These are phyloP conservation scores for Mythimna loreyi DNA, from an alignment of 2,888 invertebrate genomes.

Conservation along the genomic window DNA sequence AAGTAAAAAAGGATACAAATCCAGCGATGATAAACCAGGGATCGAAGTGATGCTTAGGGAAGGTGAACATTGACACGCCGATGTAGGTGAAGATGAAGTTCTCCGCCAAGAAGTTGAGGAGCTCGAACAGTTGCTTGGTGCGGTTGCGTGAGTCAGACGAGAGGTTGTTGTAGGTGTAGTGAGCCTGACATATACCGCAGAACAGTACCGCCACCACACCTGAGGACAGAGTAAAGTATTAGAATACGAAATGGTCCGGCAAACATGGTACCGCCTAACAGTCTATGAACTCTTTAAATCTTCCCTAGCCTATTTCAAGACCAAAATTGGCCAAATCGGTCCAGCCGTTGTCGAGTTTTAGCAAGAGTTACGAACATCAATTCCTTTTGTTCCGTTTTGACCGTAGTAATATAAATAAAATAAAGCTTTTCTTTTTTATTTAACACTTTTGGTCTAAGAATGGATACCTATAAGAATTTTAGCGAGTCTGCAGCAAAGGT, in stretches of 20 bases:
- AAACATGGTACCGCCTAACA: too few relatives aligned
- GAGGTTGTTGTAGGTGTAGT: conserved; percentile 99
- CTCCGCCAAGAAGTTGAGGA: conserved; percentile 98
- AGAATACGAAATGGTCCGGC: neutral
- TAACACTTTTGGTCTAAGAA: neutral
- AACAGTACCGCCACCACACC: conserved; percentile 99
- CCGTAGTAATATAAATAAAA: too few relatives aligned
- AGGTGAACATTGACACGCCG: conserved; percentile 99
- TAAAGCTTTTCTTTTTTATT: neutral
- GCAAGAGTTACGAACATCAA: too few relatives aligned
- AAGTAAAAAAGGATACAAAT: conserved; percentile 96
- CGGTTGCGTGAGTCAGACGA: conserved; percentile 96
- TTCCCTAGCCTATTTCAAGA: too few relatives aligned
- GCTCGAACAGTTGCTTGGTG: conserved; percentile 97
- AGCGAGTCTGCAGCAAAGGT: neutral
- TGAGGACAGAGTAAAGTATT: conserved; percentile 69
- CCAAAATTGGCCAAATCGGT: too few relatives aligned
- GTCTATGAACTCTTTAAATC: too few relatives aligned
- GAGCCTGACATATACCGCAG: conserved; percentile 99
- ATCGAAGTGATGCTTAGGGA: conserved; percentile 98
- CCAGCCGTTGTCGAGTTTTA: too few relatives aligned
- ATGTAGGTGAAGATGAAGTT: conserved; percentile 99
- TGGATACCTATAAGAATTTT: too few relatives aligned
- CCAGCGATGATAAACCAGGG: conserved; percentile 97
- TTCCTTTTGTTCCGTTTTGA: too few relatives aligned